Percentiles rank a stretch among this genome's conserved stretches.
These are phyloP conservation scores for Petrocephalus microphthalmus DNA, from an alignment of 2,113 vertebrate species.

Conservation along the genomic window DNA sequence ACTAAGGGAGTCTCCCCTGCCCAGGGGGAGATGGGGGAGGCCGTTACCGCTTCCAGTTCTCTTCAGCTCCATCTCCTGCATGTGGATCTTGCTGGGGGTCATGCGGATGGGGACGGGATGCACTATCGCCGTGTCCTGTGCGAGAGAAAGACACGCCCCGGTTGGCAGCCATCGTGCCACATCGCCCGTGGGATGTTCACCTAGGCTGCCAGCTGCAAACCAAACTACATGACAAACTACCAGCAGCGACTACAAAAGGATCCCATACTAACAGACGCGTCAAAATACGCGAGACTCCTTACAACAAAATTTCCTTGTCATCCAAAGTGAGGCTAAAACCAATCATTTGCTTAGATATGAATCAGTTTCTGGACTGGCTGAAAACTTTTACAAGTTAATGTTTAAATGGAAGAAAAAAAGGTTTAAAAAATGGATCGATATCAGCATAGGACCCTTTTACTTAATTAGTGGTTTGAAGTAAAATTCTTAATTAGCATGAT, in stretches of 20 bases:
- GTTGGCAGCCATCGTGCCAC: background rate
- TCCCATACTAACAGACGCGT: background rate
- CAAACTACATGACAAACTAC: background rate
- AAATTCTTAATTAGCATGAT: background rate
- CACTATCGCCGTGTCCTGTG: conserved; percentile 93
- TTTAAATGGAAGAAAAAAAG: background rate
- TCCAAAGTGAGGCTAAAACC: background rate
- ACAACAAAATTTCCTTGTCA: background rate
- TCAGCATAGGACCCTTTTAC: conserved; percentile 1
- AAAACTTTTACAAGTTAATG: background rate
- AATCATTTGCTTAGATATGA: background rate
- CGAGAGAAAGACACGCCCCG: conserved; percentile 16
- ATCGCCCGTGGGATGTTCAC: background rate
- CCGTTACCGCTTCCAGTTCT: conserved; percentile 86
- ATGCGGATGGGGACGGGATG: conserved; percentile 96
- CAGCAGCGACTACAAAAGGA: background rate
- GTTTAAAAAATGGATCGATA: too few species aligned
- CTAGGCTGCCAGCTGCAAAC: background rate
- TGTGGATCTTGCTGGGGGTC: conserved; percentile 99
- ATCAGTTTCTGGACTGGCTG: background rate
- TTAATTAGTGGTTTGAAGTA: background rate
- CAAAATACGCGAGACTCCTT: background rate
- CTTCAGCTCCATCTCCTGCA: conserved; percentile 99
- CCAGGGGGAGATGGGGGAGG: background rate
- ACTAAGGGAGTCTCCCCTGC: background rate